These are phyloP conservation scores for Scaptomyza cyrtandrae DNA, from an alignment of 2,888 invertebrate genomes.

Conservation along the genomic window DNA sequence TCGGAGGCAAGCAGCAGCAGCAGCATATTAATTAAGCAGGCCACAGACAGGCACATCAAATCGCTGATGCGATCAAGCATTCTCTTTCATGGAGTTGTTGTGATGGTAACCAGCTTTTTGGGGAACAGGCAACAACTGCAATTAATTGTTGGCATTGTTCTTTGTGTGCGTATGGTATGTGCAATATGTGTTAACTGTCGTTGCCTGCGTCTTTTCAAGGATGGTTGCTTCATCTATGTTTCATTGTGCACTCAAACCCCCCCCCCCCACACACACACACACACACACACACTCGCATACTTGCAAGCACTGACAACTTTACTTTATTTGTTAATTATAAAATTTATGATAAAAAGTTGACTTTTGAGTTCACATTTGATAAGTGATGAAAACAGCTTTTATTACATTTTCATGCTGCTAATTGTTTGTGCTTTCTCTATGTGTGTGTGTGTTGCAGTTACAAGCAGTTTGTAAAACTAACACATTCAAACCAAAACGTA, in stretches of 20 bases:
- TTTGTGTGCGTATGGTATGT: neutral
- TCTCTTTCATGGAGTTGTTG: neutral
- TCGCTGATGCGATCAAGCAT: neutral
- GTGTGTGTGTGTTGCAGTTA: too few relatives aligned
- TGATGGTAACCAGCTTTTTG: neutral
- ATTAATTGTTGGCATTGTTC: neutral
- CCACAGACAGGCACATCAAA: neutral
- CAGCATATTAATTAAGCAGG: too few relatives aligned
- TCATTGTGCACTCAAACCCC: neutral
- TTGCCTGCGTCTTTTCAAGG: neutral
- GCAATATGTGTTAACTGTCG: neutral
- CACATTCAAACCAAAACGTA: too few relatives aligned
- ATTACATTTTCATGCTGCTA: neutral
- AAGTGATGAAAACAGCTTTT: too few relatives aligned
- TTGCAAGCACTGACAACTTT: too few relatives aligned
- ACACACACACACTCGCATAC: neutral
- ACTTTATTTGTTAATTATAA: too few relatives aligned
- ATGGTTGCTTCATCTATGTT: neutral
- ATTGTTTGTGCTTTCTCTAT: neutral
- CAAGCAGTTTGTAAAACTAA: neutral
- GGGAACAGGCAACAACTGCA: neutral
- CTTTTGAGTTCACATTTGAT: neutral
- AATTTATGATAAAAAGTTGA: neutral
- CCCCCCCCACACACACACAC: neutral
- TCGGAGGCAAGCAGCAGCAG: too few relatives aligned